Percentiles rank a stretch among this genome's conserved stretches.
Conservation (phyloP, 2,113 vertebrate genomes). For the Natator depressus region DNA sequence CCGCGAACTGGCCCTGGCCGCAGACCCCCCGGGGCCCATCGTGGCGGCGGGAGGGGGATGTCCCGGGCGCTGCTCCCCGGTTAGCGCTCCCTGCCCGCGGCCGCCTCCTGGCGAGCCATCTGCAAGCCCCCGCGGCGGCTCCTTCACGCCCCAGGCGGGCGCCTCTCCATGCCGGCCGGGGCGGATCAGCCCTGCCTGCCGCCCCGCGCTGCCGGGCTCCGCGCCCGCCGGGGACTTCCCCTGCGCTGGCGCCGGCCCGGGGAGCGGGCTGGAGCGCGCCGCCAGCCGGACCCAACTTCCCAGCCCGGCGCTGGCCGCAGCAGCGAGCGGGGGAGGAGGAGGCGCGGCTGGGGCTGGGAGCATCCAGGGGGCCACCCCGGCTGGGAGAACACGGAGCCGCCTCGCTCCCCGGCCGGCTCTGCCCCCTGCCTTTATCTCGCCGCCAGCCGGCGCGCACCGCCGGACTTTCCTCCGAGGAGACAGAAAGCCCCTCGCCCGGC, state of each 20-base stretch:
- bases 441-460: neutral
- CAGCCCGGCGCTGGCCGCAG: neutral
- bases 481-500: neutral
- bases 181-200: neutral
- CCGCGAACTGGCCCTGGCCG: neutral
- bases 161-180: neutral
- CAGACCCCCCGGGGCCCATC: neutral
- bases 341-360: neutral
- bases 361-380: neutral
- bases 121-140: neutral
- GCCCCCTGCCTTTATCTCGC: neutral
- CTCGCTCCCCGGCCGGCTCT: neutral
- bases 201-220: neutral
- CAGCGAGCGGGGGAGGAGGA: neutral
- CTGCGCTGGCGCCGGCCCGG: neutral
- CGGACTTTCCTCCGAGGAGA: neutral
- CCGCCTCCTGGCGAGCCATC: neutral
- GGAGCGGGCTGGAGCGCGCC: neutral
- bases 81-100: neutral
- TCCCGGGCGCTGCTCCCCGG: constrained; percentile 7
- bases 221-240: neutral
- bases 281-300: constrained; percentile 6
- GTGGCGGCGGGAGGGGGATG: neutral
- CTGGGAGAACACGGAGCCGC: neutral
- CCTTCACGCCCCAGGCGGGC: neutral